Evolutionary conservation across 2,797 vertebrate genomes (phyloP).

Genomic region (Cirrhinus mrigala): DNA sequence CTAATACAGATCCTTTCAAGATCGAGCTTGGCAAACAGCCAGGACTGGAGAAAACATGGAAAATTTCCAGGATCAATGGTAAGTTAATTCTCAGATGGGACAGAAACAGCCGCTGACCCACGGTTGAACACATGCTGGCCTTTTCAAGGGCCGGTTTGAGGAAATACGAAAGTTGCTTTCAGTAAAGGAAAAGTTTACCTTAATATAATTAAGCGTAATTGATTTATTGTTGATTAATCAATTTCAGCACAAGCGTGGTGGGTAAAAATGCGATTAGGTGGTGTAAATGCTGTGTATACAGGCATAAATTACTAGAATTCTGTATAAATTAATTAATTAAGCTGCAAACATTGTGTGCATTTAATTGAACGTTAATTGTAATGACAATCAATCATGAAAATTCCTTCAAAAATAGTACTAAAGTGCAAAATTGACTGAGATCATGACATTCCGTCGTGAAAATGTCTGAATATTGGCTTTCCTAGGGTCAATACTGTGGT

Average conservation of each 20-base stretch:
- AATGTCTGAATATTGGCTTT: neutral
- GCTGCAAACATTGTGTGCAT: neutral
- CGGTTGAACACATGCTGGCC: conserved; percentile 12
- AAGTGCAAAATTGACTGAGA: neutral
- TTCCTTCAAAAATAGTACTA: neutral
- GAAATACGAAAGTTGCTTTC: neutral
- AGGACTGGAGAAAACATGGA: conserved; percentile 92
- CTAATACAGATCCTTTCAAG: conserved; percentile 93
- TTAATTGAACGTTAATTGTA: neutral
- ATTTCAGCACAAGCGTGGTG: neutral
- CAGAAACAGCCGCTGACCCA: conserved; percentile 10
- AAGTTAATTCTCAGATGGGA: conserved; percentile 70
- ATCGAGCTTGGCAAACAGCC: conserved; percentile 92
- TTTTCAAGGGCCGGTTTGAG: neutral
- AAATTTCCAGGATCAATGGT: conserved; percentile 92
- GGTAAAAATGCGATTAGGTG: neutral
- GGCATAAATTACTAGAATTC: neutral
- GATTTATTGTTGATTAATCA: neutral
- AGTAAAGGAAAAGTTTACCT: conserved; percentile 5
- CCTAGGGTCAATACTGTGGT: neutral
- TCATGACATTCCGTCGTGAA: neutral
- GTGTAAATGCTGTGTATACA: neutral
- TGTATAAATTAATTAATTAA: neutral
- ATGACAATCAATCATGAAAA: neutral
- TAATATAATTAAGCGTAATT: neutral